A percentile compares a stretch with the other conserved stretches of the same genome.
phyloP scores from a whole-genome alignment of 2,888 invertebrate species.

The Tromatobia lineatoria region DNA sequence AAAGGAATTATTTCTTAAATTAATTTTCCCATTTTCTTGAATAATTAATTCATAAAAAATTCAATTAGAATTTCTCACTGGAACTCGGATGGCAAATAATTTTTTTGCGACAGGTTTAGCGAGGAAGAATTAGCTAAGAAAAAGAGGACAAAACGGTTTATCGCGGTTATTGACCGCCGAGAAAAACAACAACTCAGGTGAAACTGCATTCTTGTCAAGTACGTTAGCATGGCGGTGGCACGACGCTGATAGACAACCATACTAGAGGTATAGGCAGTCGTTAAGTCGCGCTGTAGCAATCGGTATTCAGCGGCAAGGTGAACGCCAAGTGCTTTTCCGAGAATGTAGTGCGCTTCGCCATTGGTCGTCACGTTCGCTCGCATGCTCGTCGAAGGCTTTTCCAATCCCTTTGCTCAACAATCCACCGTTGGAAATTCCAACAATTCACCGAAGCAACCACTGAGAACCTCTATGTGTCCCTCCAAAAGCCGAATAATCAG shows the following conservation, averaged over 20 bases:
- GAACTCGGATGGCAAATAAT: no score
- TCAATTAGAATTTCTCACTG: no score
- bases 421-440: conserved; percentile 59
- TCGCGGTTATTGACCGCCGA: conserved; percentile 74
- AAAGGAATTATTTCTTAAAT: neutral
- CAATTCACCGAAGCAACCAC: conserved; percentile 41
- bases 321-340: conserved; percentile 66
- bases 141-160: conserved; percentile 55
- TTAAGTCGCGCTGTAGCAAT: conserved; percentile 48
- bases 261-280: conserved; percentile 40
- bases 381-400: conserved; percentile 57
- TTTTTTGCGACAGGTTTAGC: no score
- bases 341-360: conserved; percentile 55
- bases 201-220: conserved; percentile 83
- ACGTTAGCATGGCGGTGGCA: conserved; percentile 74
- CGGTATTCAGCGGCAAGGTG: conserved; percentile 66
- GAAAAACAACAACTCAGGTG: conserved; percentile 77
- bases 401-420: conserved; percentile 23
- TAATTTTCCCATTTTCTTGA: no score
- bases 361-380: conserved; percentile 17
- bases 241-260: conserved; percentile 57
- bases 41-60: no score
- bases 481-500: conserved; percentile 35
- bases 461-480: neutral
- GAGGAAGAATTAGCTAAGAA: neutral